Conservation (phyloP, 1,140 invertebrate species). For the Elysia chlorotica region DNA sequence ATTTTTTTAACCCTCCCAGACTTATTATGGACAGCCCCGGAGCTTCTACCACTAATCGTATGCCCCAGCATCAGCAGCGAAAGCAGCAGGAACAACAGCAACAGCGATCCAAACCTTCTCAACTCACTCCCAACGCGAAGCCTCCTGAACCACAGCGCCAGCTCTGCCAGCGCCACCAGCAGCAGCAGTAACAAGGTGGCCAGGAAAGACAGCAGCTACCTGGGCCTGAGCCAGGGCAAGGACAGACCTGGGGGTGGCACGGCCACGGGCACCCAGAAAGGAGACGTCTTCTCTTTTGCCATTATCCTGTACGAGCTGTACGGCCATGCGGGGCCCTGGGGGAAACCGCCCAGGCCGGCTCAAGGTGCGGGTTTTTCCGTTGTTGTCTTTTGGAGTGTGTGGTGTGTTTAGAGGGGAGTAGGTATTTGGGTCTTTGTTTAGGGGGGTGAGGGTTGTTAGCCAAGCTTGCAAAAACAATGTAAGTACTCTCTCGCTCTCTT, state of each 20-base stretch:
- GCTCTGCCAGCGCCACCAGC: no score
- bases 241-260: no score
- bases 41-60: slow-evolving; percentile 76
- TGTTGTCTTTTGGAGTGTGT: background rate
- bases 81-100: slow-evolving; percentile 1
- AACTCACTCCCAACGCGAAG: no score
- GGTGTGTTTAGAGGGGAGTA: background rate
- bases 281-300: slow-evolving; percentile 94
- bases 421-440: background rate
- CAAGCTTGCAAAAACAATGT: background rate
- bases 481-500: background rate
- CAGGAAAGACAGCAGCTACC: no score
- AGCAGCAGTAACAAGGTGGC: no score
- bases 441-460: background rate
- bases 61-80: background rate
- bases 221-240: no score
- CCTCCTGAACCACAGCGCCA: no score
- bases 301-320: slow-evolving; percentile 76
- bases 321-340: slow-evolving; percentile 54
- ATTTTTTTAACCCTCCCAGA: no score
- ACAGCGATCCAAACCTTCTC: no score
- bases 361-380: slow-evolving; percentile 35
- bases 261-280: slow-evolving; percentile 78
- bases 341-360: slow-evolving; percentile 32
- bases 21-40: slow-evolving; percentile 97